phyloP scores from a whole-genome alignment of 2,113 vertebrate species.

The Procavia capensis region DNA sequence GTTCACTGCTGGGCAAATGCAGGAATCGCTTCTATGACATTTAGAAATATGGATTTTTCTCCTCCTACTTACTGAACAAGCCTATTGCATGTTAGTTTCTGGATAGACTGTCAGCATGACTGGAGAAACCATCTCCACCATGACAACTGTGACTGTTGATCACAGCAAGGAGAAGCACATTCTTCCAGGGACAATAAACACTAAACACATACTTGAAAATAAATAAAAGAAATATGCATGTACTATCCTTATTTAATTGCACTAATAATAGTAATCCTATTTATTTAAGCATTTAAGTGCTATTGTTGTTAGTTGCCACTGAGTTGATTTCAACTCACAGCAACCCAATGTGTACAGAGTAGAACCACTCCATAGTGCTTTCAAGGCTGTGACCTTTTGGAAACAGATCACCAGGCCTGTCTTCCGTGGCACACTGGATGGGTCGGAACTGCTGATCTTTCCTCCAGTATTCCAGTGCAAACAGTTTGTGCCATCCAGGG shows the following conservation, averaged over 20 bases:
- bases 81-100: slow-evolving; percentile 66
- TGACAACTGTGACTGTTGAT: slow-evolving; percentile 49
- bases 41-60: slow-evolving; percentile 79
- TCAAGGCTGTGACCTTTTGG: background rate
- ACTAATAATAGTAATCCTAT: slow-evolving; percentile 29
- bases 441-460: background rate
- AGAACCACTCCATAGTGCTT: background rate
- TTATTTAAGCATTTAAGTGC: slow-evolving; percentile 31
- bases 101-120: slow-evolving; percentile 45
- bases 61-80: slow-evolving; percentile 61
- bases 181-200: slow-evolving; percentile 50
- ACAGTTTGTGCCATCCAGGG: background rate
- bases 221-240: slow-evolving; percentile 51
- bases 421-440: background rate
- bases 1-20: slow-evolving; percentile 53
- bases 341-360: background rate
- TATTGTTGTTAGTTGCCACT: background rate
- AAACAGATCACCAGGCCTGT: background rate
- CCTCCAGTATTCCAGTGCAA: background rate
- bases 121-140: slow-evolving; percentile 48
- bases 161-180: slow-evolving; percentile 34
- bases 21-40: slow-evolving; percentile 64
- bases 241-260: background rate
- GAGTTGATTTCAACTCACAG: too few relatives aligned
- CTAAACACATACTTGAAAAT: slow-evolving; percentile 39